phyloP scores from a whole-genome alignment of 2,113 vertebrate species.

The Alethe diademata region DNA sequence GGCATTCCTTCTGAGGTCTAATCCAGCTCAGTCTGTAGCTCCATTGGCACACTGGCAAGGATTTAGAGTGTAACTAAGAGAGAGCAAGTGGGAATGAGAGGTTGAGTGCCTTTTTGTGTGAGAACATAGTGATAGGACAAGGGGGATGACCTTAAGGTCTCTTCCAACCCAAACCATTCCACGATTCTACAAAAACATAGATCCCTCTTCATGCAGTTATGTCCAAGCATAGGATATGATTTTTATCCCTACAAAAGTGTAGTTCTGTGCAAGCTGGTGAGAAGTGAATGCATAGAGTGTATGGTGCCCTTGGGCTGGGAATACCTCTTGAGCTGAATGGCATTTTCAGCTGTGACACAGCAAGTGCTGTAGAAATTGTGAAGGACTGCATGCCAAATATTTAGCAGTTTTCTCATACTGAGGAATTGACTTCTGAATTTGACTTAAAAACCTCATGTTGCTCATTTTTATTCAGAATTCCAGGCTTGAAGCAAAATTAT shows the following conservation, averaged over 20 bases:
- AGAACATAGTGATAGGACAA: not conserved
- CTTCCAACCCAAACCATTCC: not conserved
- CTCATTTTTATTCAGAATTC: not conserved
- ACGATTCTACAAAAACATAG: not conserved
- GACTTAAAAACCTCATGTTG: not conserved
- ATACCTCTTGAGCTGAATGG: not conserved
- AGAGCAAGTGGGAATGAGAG: not conserved
- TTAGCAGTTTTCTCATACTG: not conserved
- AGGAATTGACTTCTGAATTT: not conserved
- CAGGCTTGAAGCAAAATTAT: not conserved
- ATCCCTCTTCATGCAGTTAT: not conserved
- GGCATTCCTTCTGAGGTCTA: not conserved
- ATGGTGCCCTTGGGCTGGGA: not conserved
- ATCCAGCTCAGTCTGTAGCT: not conserved
- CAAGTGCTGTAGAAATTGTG: not conserved
- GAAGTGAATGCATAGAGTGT: fast-evolving
- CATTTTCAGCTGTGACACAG: not conserved
- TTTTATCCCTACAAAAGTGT: not conserved
- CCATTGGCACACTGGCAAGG: not conserved
- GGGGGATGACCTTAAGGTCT: not conserved
- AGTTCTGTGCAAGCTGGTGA: not conserved
- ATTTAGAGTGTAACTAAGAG: not conserved
- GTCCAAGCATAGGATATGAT: not conserved
- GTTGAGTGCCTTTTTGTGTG: not conserved
- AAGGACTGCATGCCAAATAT: not conserved